phyloP scores from a whole-genome alignment of 1,140 invertebrate genomes.

The Holotrichia oblita region DNA sequence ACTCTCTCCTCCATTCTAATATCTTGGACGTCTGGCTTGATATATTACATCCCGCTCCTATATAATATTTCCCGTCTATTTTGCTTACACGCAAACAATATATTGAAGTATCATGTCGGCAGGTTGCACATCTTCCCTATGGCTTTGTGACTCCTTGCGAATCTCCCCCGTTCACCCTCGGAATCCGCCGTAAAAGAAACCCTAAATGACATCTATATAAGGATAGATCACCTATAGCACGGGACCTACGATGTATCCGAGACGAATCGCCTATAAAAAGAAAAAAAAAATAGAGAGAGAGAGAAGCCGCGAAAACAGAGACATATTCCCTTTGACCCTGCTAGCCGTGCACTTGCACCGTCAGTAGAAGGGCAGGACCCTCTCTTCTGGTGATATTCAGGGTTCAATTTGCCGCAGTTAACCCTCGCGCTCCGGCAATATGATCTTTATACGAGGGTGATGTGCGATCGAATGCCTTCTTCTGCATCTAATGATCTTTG shows the following conservation, averaged over 20 bases:
- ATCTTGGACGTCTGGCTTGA: background rate
- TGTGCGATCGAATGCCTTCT: background rate
- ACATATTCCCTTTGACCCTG: background rate
- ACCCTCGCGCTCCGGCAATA: background rate
- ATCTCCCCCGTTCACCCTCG: background rate
- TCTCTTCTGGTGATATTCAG: background rate
- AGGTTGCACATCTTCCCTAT: background rate
- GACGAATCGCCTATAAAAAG: background rate
- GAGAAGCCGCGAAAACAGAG: conserved; percentile 5
- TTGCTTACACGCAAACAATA: conserved; percentile 16
- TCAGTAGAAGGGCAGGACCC: background rate
- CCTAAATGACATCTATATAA: conserved; percentile 14
- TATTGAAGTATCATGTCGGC: background rate
- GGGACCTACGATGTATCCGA: background rate
- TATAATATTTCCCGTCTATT: background rate
- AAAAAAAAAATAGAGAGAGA: background rate
- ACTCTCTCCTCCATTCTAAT: background rate
- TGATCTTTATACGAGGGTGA: background rate
- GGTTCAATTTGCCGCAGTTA: conserved; percentile 10
- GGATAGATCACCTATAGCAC: background rate
- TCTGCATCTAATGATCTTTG: background rate
- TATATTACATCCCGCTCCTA: background rate
- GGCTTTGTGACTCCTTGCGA: background rate
- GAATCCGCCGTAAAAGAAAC: background rate
- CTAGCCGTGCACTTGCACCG: background rate